Evolutionary conservation across 2,888 invertebrate species (phyloP).

Genomic region (Amiota communis): DNA sequence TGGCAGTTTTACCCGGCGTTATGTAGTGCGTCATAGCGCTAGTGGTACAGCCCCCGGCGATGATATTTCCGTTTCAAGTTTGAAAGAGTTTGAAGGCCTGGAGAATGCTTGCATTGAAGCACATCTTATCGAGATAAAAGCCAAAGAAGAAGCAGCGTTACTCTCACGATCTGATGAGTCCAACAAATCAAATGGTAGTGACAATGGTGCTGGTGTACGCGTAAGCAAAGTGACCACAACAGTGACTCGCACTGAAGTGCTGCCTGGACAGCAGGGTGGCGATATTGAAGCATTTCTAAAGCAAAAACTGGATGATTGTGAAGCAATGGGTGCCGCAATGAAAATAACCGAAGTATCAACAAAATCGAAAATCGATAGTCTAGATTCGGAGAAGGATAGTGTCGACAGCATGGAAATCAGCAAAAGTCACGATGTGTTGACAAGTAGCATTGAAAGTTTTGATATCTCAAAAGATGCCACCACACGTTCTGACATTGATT

Average conservation of each 20-base stretch:
- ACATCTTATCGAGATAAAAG: constrained; percentile 86
- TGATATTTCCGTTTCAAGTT: constrained; percentile 88
- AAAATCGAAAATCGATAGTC: constrained; percentile 63
- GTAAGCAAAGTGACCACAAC: constrained; percentile 61
- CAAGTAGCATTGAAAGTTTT: constrained; percentile 76
- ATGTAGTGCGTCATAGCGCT: constrained; percentile 81
- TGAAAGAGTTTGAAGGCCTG: constrained; percentile 93
- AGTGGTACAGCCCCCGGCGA: constrained; percentile 75
- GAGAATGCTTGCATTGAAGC: constrained; percentile 91
- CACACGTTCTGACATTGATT: constrained; percentile 70
- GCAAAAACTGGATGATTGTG: constrained; percentile 70
- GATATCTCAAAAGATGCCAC: constrained; percentile 73
- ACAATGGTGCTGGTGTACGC: constrained; percentile 56
- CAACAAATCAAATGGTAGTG: constrained; percentile 71
- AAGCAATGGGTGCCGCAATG: constrained; percentile 75
- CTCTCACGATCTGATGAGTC: constrained; percentile 75
- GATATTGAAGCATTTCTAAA: constrained; percentile 71
- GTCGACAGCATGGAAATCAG: constrained; percentile 81
- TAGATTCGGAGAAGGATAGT: constrained; percentile 77
- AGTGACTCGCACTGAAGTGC: constrained; percentile 62
- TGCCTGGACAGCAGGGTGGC: constrained; percentile 54
- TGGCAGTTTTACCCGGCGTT: constrained; percentile 85
- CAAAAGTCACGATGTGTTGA: constrained; percentile 75
- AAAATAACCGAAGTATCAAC: constrained; percentile 77
- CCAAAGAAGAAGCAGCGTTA: constrained; percentile 89